Evolutionary conservation across 2,888 invertebrate genomes (phyloP).

Genomic region (Apodemia duryi): DNA sequence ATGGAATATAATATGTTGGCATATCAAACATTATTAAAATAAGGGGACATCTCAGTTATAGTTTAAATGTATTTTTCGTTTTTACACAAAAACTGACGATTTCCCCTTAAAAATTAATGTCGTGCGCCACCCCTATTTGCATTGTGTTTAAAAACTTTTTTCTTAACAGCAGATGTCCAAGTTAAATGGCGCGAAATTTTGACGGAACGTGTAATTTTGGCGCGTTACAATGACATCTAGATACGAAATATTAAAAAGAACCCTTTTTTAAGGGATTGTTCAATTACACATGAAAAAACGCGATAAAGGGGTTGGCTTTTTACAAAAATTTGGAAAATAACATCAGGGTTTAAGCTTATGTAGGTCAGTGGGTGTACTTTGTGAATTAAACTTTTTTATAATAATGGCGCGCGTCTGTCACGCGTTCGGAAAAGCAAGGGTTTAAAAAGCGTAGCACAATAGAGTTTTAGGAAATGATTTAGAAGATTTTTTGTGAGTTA

Average conservation of each 20-base stretch:
- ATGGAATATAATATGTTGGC: conserved; percentile 6
- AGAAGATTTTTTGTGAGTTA: conserved; percentile 50
- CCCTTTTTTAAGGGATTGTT: conserved; percentile 77
- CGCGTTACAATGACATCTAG: conserved; percentile 58
- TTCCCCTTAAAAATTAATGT: conserved; percentile 76
- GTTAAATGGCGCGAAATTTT: conserved; percentile 78
- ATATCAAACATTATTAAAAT: conserved; percentile 64
- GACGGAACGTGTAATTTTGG: conserved; percentile 72
- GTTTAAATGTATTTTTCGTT: conserved; percentile 73
- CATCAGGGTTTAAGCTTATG: conserved; percentile 51
- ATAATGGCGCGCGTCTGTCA: conserved; percentile 66
- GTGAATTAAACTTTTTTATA: conserved; percentile 57
- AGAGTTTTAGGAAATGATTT: conserved; percentile 71
- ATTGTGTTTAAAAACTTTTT: conserved; percentile 59
- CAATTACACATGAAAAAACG: conserved; percentile 63
- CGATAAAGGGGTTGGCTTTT: conserved; percentile 63
- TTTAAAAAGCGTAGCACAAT: conserved; percentile 62
- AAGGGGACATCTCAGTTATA: conserved; percentile 63
- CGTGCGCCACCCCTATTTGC: conserved; percentile 70
- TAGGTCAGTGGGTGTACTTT: conserved; percentile 70
- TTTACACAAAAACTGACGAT: conserved; percentile 63
- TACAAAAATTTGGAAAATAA: conserved; percentile 61
- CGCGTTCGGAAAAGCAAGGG: conserved; percentile 62
- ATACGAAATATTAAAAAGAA: conserved; percentile 55
- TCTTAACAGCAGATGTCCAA: conserved; percentile 70